A percentile compares a stretch with the other conserved stretches of the same genome.
Conservation (phyloP, 2,888 invertebrate genomes). For the Arrhopalites spinosus region DNA sequence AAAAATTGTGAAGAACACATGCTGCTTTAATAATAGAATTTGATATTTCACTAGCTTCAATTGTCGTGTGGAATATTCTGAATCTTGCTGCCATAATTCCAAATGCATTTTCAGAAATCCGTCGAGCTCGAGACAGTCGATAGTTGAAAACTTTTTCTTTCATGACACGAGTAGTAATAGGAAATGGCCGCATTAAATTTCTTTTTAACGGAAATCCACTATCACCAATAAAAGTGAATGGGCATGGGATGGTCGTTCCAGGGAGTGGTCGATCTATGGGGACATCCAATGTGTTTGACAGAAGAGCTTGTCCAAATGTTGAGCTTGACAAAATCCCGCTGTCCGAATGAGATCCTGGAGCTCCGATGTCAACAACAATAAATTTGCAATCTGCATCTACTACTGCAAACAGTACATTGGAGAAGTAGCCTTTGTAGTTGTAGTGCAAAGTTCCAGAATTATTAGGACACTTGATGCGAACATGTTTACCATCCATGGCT, state of each 20-base stretch:
- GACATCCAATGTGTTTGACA: no score
- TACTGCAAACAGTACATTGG: background rate
- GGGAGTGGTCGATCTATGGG: no score
- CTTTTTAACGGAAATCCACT: background rate
- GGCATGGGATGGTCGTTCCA: no score
- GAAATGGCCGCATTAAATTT: background rate
- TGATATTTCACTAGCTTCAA: background rate
- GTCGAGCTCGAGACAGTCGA: background rate
- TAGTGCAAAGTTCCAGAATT: constrained; percentile 1
- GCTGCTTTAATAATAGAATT: background rate
- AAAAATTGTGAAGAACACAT: background rate
- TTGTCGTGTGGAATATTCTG: background rate
- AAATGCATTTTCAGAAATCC: background rate
- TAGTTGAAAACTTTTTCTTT: background rate
- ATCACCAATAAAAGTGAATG: background rate
- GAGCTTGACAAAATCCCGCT: no score
- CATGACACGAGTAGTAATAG: background rate
- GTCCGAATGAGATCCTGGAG: no score
- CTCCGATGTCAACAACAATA: no score
- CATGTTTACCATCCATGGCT: constrained; percentile 17
- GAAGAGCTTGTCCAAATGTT: no score
- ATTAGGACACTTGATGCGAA: background rate
- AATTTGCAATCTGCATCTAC: constrained; percentile 17
- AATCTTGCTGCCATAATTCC: background rate
- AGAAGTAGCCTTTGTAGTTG: constrained; percentile 15